A percentile compares a stretch with the other conserved stretches of the same genome.
Conservation (phyloP, 2,888 invertebrate species). For the Mythimna pallens region DNA sequence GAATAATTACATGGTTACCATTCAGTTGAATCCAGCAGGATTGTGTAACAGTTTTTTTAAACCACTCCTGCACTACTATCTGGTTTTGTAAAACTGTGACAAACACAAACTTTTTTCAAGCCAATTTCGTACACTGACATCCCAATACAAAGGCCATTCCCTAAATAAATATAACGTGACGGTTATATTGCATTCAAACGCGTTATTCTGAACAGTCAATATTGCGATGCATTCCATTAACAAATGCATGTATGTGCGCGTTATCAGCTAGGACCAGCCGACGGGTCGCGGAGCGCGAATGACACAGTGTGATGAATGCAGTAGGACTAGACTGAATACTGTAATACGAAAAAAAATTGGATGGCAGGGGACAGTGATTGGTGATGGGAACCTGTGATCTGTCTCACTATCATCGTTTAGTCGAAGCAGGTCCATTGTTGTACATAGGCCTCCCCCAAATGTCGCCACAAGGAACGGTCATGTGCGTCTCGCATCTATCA, state of each 20-base stretch:
- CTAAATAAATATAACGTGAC: conserved; percentile 48
- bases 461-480: no score
- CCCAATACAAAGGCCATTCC: conserved; percentile 37
- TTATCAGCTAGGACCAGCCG: conserved; percentile 64
- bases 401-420: no score
- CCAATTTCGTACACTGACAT: conserved; percentile 16
- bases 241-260: conserved; percentile 65
- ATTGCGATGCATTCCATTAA: conserved; percentile 66
- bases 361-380: no score
- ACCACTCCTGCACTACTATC: not conserved
- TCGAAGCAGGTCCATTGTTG: no score
- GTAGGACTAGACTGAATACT: conserved; percentile 13
- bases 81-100: not conserved
- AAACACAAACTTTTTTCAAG: conserved; percentile 8
- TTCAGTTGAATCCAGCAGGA: not conserved
- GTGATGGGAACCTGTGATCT: no score
- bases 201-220: conserved; percentile 63
- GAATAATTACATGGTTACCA: no score
- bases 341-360: not conserved
- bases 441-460: no score
- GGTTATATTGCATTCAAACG: conserved; percentile 54
- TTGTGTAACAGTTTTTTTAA: not conserved
- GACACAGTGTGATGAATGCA: conserved; percentile 42
- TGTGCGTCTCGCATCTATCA: no score
- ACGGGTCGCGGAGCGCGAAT: conserved; percentile 29